Base-by-base conservation (phyloP, 2,113 vertebrate species). In the Phylloscopus trochilus region DNA sequence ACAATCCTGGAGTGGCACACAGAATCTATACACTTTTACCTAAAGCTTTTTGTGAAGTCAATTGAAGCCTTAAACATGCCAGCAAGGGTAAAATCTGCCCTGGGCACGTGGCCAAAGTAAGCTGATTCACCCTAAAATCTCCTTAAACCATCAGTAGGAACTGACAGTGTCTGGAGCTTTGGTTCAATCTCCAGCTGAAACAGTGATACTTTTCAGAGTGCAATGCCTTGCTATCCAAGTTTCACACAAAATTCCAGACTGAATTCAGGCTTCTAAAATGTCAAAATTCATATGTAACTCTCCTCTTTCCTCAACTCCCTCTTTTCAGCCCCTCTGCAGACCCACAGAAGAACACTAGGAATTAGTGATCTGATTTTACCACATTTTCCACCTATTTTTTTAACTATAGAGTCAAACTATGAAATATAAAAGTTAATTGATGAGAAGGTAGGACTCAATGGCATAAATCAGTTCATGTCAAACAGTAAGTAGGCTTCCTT, bases 111-210 rank as follows among this genome's bases (percentile, higher is more conserved):
- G 74, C 72, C 87, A 82, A 87, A 89, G 27, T 66, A 79, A 89
- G 46, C 58, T 76, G 78, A 82, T 80, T 92, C 46, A 69, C 30
- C 41, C 63, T 33, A 41, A 87, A 92, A 91, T 93, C 66, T 87
- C 67, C 67, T 82, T 78, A 91, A 91, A 72, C 14, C 53, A 89
- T 31, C 87, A 66, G 33, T 19, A 44, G 60, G 66, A 89, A 28
- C n/a, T 49, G 49, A 44, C 60, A 55, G 43, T 83, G 55, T 69
- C 41, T 77, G 63, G 82, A 85, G 76, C 55, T 66, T 89, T 94
- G 51, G 8, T 43, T 69, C 44, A 59, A 35, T 86, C 76, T 80
- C 43, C 64, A 69, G 67, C 22, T 73, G 60, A 82, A 87, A 52
- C 33, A 28, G 35, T 15, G 9, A 49, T 62, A 31, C 13, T 23